phyloP scores from a whole-genome alignment of 2,797 vertebrate genomes.

The Toxotes lorentzi region DNA sequence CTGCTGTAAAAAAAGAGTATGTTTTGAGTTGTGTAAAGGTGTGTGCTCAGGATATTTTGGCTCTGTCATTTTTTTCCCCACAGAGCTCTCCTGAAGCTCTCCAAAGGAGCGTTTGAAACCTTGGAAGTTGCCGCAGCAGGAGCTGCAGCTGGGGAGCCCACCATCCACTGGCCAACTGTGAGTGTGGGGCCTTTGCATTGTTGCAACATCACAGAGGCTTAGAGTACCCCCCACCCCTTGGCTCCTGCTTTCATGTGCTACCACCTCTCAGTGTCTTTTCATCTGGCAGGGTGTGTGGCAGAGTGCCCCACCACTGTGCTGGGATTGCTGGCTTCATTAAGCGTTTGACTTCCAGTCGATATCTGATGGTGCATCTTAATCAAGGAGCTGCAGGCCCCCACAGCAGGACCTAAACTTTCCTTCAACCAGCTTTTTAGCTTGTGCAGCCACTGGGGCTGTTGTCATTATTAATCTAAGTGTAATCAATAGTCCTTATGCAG shows the following conservation, averaged over 20 bases:
- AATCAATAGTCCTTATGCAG: conserved; percentile 59
- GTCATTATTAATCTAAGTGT: conserved; percentile 58
- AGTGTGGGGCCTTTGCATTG: conserved; percentile 62
- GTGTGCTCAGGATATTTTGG: conserved; percentile 28
- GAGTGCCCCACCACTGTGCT: conserved; percentile 64
- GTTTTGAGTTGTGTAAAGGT: conserved; percentile 30
- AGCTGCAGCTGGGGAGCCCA: conserved; percentile 32
- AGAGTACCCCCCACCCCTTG: conserved; percentile 43
- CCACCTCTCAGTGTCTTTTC: conserved; percentile 67
- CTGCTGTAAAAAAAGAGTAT: background rate
- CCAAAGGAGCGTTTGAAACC: conserved; percentile 62
- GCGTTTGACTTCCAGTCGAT: conserved; percentile 84
- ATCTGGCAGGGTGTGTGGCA: conserved; percentile 71
- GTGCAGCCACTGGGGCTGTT: conserved; percentile 52
- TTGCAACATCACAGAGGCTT: conserved; percentile 63
- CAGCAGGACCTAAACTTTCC: conserved; percentile 77
- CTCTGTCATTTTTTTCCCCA: conserved; percentile 6
- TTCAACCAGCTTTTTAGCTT: conserved; percentile 56
- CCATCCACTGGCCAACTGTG: conserved; percentile 36
- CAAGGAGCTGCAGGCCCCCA: conserved; percentile 74
- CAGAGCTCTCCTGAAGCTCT: conserved; percentile 31
- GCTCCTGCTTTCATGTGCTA: conserved; percentile 69
- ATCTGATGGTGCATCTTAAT: conserved; percentile 82
- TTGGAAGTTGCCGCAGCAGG: conserved; percentile 58
- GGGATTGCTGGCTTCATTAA: conserved; percentile 83